phyloP scores from a whole-genome alignment of 2,113 vertebrate species.

The Elephas maximus region DNA sequence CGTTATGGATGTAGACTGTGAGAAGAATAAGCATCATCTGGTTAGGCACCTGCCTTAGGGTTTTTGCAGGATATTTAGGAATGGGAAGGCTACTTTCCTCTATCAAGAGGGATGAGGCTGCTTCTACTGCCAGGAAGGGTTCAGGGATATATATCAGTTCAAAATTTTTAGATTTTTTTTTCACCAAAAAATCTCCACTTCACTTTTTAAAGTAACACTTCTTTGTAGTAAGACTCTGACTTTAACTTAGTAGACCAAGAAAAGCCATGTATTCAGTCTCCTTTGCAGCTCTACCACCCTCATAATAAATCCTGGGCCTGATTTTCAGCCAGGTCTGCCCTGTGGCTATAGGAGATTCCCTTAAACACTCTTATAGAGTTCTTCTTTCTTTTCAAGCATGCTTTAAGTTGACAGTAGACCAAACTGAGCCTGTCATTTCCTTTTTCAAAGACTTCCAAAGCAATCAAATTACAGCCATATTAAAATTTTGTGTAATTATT shows the following conservation, averaged over 20 bases:
- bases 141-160: background rate
- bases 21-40: background rate
- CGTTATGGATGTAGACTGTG: background rate
- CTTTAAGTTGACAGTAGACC: background rate
- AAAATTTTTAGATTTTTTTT: constrained; percentile 1
- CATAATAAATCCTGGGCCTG: too few relatives aligned
- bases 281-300: too few relatives aligned
- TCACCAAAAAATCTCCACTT: background rate
- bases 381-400: background rate
- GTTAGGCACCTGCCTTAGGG: background rate
- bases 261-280: background rate
- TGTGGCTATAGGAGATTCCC: background rate
- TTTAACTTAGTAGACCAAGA: background rate
- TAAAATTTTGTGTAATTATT: background rate
- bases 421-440: background rate
- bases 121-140: background rate
- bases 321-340: background rate
- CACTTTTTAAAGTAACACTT: background rate
- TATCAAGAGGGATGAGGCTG: background rate
- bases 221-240: background rate
- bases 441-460: background rate
- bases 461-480: constrained; percentile 23
- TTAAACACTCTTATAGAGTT: background rate
- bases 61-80: background rate
- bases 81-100: background rate